These are phyloP conservation scores for Homarus americanus DNA, from an alignment of 1,140 invertebrate species.

Conservation along the genomic window DNA sequence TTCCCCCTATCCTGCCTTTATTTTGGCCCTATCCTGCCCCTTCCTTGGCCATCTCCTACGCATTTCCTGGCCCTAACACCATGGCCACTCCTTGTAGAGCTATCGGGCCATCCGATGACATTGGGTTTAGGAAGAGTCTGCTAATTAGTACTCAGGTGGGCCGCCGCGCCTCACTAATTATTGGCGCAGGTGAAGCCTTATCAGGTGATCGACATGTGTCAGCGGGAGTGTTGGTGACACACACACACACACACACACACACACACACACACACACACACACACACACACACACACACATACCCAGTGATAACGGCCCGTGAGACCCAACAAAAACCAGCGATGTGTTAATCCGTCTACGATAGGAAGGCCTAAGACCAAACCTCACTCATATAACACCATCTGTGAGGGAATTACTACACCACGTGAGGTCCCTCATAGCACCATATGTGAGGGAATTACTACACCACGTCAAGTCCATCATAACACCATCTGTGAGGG, in stretches of 20 bases:
- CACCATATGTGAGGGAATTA: no score
- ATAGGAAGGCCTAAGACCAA: no score
- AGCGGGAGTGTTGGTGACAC: constrained; percentile 20
- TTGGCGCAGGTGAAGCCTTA: constrained; percentile 17
- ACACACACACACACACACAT: background rate
- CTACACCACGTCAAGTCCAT: no score
- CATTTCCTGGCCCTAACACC: background rate
- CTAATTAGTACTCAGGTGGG: constrained; percentile 25
- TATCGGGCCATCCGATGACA: constrained; percentile 2
- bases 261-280: background rate
- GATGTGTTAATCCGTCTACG: no score
- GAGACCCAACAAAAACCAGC: no score
- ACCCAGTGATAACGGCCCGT: no score
- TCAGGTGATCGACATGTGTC: constrained; percentile 34
- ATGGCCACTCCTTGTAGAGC: background rate
- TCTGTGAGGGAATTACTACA: no score
- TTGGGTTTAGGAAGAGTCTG: background rate
- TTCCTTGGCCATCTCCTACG: background rate
- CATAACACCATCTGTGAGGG: no score
- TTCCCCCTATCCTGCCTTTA: no score
- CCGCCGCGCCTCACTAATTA: constrained; percentile 5
- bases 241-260: background rate
- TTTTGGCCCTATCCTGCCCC: background rate
- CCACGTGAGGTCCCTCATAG: no score
- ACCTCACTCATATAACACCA: no score